Evolutionary conservation across 2,888 invertebrate genomes (phyloP), one percentile per base, ranked within the genome.

Genomic region (Caenorhabditis sp.): DNA sequence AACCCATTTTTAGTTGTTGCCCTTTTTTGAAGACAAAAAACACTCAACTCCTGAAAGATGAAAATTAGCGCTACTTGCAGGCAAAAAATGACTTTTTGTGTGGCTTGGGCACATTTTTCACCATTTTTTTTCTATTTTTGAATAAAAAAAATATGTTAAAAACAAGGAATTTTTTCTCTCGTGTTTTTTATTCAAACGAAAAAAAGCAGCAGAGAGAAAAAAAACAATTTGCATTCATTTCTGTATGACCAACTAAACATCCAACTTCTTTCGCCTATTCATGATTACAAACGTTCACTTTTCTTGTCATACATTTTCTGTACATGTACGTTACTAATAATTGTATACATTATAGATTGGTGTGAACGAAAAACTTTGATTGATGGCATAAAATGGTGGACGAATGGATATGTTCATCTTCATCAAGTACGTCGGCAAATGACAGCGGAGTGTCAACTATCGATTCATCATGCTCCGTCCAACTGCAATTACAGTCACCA

Each of bases 381-480:
- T 43, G 43, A 43, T 43, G 43, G 14, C 3, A 7, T 31, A 31
- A 31, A 43, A 43, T 43, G 43, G 43, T 43, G 5, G 52, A 52
- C 52, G 23, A 23, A 52, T 52, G 52, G 52, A 21, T 52, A 52
- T 52, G 52, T 52, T 52, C 23, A 12, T 56, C 56, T 3, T 53
- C 53, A 23, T 23, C 53, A 53, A 53, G 12, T 4, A 56, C 56
- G 17, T 56, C 56, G 27, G 23, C 56, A 26, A 56, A 56, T 56
- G 62, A 62, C 53, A 62, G 62, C 23, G 62, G 62, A 3, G 52
- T 53, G 2, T 62, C 62, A 27, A 62, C 62, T 23, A 31, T 53
- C 27, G 62, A 38, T 25, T 62, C 62, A 12, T 53, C 62, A 38
- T 62, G 62, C 20, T 62, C 62, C 2, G 53, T 62, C n/a, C 62